Base-by-base conservation (phyloP, 2,888 invertebrate genomes). In the Sympetrum striolatum region DNA sequence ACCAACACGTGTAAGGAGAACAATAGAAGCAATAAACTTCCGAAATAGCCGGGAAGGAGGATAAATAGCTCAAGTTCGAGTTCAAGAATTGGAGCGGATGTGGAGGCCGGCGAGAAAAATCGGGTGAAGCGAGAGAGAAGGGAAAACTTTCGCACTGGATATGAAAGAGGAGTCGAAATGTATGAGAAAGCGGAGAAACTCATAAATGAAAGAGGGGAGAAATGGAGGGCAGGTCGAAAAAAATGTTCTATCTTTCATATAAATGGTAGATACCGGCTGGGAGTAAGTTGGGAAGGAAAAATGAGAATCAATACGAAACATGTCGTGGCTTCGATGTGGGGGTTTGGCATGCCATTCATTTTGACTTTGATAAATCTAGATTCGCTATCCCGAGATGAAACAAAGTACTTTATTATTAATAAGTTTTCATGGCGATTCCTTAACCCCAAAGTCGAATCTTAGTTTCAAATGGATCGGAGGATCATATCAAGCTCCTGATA, bases 61-160 rank as follows among this genome's bases (percentile, higher is more conserved):
- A 60, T 86, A 86, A 86, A 86, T 86, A 86, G 86, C 86, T 37
- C 60, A 86, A 86, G 86, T 86, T 86, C 37, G 86, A 86, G 82
- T 35, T 35, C 82, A 58, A 82, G 35, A 86, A 86, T 60, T 86
- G 60, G 58, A 58, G 82, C 35, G 58, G 58, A 82, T 35, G 58
- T 58, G 58, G 86, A 60, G 58, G 60, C 60, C 58, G 58, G 58
- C 35, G 86, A 60, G 86, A 86, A 64, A 86, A 86, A 60, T 31
- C 12, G 73, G 15, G 31, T 14, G 73, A 73, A 73, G 31, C 12
- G 73, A 73, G 73, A 31, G 25, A 31, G 2, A 73, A 73, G 31
- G 73, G 73, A 73, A 31, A 53, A 53, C 18, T 53, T 53, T 53
- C 15, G 53, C 53, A 53, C 53, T 53, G 73, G 73, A 73, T 73